These are phyloP conservation scores for Batillaria attramentaria DNA, from an alignment of 1,140 invertebrate species.

Conservation along the genomic window DNA sequence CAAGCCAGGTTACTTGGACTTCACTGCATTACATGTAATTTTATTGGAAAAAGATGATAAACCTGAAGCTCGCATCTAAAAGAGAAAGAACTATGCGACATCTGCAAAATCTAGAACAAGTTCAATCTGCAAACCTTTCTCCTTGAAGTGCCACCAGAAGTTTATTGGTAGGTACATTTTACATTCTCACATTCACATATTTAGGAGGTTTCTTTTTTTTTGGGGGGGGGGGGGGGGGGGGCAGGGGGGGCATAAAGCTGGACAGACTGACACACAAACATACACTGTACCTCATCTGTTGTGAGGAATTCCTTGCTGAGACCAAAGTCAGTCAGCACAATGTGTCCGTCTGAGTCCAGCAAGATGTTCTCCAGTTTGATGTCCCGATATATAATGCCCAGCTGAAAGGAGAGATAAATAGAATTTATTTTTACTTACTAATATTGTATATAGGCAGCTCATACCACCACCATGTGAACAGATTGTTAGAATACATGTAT, in stretches of 20 bases:
- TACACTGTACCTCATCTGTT: constrained; percentile 72
- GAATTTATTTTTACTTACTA: too few relatives aligned
- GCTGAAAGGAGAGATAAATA: constrained; percentile 75
- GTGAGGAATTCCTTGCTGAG: constrained; percentile 94
- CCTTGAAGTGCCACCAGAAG: neutral
- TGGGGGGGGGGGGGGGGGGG: too few relatives aligned
- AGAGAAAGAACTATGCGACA: too few relatives aligned
- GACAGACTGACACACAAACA: neutral
- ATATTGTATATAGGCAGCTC: too few relatives aligned
- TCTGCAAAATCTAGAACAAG: neutral
- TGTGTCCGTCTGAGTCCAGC: constrained; percentile 95
- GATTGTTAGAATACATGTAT: too few relatives aligned
- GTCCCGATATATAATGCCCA: constrained; percentile 96
- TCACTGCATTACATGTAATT: neutral
- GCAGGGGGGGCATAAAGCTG: too few relatives aligned
- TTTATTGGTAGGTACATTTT: neutral
- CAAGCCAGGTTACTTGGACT: neutral
- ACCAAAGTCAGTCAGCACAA: constrained; percentile 99
- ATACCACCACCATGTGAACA: too few relatives aligned
- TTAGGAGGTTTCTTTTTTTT: neutral
- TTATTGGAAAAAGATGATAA: too few relatives aligned
- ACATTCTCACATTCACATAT: neutral
- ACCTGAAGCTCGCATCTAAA: too few relatives aligned
- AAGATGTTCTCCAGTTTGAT: constrained; percentile 87
- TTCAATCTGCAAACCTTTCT: neutral